Base-by-base conservation (phyloP, 2,113 vertebrate genomes). In the Egretta garzetta region DNA sequence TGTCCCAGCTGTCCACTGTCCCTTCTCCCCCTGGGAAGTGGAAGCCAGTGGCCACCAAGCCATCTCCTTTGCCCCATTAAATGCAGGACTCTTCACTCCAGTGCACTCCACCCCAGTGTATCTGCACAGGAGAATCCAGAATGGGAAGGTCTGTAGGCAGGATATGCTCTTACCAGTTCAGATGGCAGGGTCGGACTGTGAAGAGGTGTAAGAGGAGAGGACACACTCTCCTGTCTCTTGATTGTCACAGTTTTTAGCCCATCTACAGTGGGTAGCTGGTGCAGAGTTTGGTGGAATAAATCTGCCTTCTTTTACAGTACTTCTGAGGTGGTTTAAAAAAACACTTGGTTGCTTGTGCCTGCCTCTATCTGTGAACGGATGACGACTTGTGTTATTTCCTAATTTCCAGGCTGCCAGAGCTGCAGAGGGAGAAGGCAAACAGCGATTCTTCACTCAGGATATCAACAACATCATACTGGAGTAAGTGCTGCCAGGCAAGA, bases 401-500 rank as follows among this genome's bases (percentile, higher is more conserved):
- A 3, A 76, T 87, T 96, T 89, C 49, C 97, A 99, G 99, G 99
- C 98, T 83, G 98, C 99, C 86, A 98, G 98, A 94, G 98, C 96
- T 68, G 98, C 98, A 0, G 99, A 99, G 62, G 99, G 99, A 66
- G 99, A 99, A 95, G 98, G 99, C 55, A 99, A 98, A 93, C 98
- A 99, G 90, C 99, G 98, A 86, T 99, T 99, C 97, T 99, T 99
- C 97, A 99, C 98, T 88, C 99, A 99, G 93, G 99, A 99, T 75
- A 98, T 99, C 96, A 99, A 99, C 95, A 98, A 96, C 50, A 98
- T 99, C 94, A 98, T 99, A 24, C 95, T 99, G 19, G 98, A 99
- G 99, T 99, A 98, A 99, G 99, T 63, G 87, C 37, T 23, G 8
- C 50, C 32, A 13, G 50, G 41, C 41, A 28, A 43, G 33, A 55